phyloP scores from a whole-genome alignment of 2,113 vertebrate species.

The Pterocles burchelli region DNA sequence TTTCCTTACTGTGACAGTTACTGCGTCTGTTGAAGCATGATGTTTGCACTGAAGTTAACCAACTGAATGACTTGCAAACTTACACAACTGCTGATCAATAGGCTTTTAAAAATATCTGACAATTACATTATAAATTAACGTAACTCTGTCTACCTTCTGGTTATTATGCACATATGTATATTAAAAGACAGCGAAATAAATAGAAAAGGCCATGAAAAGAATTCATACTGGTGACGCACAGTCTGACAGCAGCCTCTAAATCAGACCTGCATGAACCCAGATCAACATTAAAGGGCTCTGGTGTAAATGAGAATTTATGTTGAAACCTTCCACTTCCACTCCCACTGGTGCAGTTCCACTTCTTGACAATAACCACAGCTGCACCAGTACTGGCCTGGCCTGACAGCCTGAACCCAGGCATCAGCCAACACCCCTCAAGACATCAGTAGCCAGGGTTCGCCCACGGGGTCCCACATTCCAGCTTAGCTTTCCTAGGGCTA shows the following conservation, averaged over 20 bases:
- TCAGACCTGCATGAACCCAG: not conserved
- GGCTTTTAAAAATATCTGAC: conserved; percentile 9
- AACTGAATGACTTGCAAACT: conserved; percentile 7
- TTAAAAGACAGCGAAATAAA: conserved; percentile 33
- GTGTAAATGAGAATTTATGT: not conserved
- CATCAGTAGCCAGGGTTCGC: not conserved
- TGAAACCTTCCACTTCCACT: not conserved
- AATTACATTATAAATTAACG: not conserved
- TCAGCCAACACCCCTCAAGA: not conserved
- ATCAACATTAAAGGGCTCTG: not conserved
- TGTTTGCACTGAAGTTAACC: not conserved
- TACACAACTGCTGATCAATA: not conserved
- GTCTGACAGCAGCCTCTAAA: not conserved
- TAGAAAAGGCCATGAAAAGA: not conserved
- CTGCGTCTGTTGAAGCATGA: not conserved
- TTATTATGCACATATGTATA: not conserved
- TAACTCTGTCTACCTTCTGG: not conserved
- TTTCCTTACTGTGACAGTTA: conserved; percentile 15
- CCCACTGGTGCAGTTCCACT: not conserved
- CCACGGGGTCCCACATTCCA: not conserved
- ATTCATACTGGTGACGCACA: not conserved
- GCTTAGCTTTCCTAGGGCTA: not conserved
- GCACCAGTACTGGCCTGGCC: not conserved
- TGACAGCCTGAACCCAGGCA: not conserved
- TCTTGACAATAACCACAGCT: not conserved